Percentiles rank a stretch among this genome's conserved stretches.
phyloP scores from a whole-genome alignment of 2,113 vertebrate species.

The Anoplopoma fimbria region DNA sequence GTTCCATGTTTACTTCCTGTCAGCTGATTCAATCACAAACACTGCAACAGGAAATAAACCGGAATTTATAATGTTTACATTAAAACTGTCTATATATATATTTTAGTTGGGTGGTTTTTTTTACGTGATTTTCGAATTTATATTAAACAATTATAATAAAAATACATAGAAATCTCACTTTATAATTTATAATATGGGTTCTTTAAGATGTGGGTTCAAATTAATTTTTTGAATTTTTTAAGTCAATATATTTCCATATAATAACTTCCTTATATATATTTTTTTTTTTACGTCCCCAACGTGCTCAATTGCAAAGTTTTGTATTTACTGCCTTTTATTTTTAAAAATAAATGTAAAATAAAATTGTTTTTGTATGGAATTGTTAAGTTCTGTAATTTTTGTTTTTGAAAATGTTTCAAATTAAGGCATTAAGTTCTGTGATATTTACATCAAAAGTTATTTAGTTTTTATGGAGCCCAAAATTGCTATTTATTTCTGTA shows the following conservation, averaged over 20 bases:
- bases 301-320: background rate
- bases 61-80: background rate
- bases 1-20: background rate
- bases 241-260: too few species aligned
- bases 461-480: too few species aligned
- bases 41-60: background rate
- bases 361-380: too few species aligned
- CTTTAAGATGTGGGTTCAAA: background rate
- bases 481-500: background rate
- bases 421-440: background rate
- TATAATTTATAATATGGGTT: too few species aligned
- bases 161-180: too few species aligned
- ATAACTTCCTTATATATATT: too few species aligned
- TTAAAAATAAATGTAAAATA: too few species aligned
- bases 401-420: too few species aligned
- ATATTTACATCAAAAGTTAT: background rate
- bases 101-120: too few species aligned
- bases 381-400: background rate
- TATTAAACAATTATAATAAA: too few species aligned
- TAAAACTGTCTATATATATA: background rate
- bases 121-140: too few species aligned
- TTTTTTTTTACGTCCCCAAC: background rate
- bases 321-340: background rate
- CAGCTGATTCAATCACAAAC: background rate
- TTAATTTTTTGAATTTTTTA: background rate